Evolutionary conservation across 2,797 vertebrate species (phyloP).

Genomic region (Rhadinocentrus ornatus): DNA sequence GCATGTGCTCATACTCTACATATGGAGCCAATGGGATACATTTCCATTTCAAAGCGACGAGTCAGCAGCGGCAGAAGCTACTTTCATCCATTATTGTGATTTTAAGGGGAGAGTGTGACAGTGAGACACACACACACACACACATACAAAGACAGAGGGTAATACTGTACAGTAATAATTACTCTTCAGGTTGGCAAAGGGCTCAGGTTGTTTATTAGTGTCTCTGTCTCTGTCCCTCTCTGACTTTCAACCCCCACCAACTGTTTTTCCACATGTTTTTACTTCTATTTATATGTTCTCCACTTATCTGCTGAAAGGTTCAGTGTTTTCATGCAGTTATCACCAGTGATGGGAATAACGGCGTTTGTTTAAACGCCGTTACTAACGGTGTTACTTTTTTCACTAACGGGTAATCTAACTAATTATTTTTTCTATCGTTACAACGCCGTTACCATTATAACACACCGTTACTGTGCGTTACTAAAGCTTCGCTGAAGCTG

Average conservation of each 20-base stretch:
- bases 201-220: conserved; percentile 60
- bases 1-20: conserved; percentile 54
- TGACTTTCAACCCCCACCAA: conserved; percentile 32
- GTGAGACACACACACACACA: conserved; percentile 35
- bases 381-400: too few species aligned
- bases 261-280: conserved; percentile 28
- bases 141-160: conserved; percentile 40
- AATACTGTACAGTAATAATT: conserved; percentile 67
- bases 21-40: conserved; percentile 79
- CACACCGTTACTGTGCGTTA: too few species aligned
- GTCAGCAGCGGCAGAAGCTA: conserved; percentile 80
- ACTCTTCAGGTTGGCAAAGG: conserved; percentile 61
- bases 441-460: too few species aligned
- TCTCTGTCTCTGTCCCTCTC: conserved; percentile 38
- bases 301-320: conserved; percentile 41
- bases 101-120: conserved; percentile 73
- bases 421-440: too few species aligned
- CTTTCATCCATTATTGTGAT: conserved; percentile 83
- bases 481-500: too few species aligned
- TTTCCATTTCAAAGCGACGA: conserved; percentile 83
- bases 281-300: conserved; percentile 38
- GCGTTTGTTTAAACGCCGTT: too few species aligned
- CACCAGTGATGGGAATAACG: too few species aligned
- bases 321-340: conserved; percentile 44
- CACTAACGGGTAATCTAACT: too few species aligned